Conservation (phyloP, 2,888 invertebrate genomes). For the Magallana nippona region DNA sequence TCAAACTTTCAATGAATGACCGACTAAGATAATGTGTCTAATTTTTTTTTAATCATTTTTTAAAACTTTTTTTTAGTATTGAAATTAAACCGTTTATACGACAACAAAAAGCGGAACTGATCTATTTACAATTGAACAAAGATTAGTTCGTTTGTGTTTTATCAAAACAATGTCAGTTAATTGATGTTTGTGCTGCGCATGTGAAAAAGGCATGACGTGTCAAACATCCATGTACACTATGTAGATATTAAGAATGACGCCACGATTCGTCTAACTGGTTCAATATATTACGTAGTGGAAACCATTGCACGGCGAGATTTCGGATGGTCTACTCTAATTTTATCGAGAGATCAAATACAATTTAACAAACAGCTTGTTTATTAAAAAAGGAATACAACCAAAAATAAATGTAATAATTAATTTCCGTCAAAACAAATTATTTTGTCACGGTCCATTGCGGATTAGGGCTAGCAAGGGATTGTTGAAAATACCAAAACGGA, state of each 20-base stretch:
- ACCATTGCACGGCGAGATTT: not conserved
- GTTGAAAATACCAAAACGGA: not conserved
- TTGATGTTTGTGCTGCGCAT: not conserved
- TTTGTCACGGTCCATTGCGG: not conserved
- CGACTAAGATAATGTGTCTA: no score
- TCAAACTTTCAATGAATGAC: no score
- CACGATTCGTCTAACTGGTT: not conserved
- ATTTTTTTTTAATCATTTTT: no score
- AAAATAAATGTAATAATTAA: not conserved
- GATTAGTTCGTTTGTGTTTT: conserved; percentile 14
- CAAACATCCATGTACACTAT: no score
- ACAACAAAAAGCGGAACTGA: no score
- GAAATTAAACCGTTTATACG: no score
- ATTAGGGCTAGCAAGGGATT: not conserved
- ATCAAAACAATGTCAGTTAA: conserved; percentile 4
- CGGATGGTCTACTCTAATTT: conserved; percentile 13
- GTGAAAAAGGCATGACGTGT: not conserved
- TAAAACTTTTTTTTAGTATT: no score
- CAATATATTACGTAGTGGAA: not conserved
- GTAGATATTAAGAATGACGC: not conserved
- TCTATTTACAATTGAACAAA: not conserved
- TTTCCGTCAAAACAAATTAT: conserved; percentile 17
- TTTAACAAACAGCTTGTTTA: not conserved
- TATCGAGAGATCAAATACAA: not conserved
- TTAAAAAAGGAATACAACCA: not conserved